Percentiles rank a stretch among this genome's conserved stretches.
Conservation (phyloP, 2,113 vertebrate species). For the Rhinolophus ferrumequinum region DNA sequence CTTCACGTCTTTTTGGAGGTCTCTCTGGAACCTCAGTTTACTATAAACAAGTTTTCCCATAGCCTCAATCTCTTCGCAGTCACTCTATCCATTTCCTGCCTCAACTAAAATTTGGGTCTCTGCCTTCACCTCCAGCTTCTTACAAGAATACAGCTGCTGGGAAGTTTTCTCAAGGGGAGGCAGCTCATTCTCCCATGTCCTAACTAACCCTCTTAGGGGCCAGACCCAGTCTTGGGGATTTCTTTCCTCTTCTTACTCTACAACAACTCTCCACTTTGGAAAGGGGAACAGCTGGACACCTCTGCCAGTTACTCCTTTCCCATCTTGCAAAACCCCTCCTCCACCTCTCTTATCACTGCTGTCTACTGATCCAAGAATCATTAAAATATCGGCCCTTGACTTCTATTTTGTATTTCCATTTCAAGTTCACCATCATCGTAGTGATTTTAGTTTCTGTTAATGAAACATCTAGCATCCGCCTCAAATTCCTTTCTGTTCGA, state of each 20-base stretch:
- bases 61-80: not conserved
- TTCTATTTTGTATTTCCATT: not conserved
- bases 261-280: not conserved
- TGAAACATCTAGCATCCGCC: not conserved
- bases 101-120: not conserved
- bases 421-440: not conserved
- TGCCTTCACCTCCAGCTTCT: not conserved
- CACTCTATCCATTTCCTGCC: not conserved
- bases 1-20: not conserved
- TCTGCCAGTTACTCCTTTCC: not conserved
- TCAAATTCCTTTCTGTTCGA: not conserved
- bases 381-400: not conserved
- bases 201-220: not conserved
- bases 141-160: not conserved
- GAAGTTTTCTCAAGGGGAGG: not conserved
- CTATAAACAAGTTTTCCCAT: not conserved
- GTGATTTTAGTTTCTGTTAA: not conserved
- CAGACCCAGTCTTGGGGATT: not conserved
- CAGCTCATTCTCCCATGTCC: not conserved
- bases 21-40: not conserved
- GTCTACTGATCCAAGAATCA: not conserved
- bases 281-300: not conserved
- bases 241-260: not conserved
- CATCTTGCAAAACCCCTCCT: not conserved
- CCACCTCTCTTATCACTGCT: not conserved